These are phyloP conservation scores for Aphidius ervi DNA, from an alignment of 1,140 invertebrate genomes.

Conservation along the genomic window DNA sequence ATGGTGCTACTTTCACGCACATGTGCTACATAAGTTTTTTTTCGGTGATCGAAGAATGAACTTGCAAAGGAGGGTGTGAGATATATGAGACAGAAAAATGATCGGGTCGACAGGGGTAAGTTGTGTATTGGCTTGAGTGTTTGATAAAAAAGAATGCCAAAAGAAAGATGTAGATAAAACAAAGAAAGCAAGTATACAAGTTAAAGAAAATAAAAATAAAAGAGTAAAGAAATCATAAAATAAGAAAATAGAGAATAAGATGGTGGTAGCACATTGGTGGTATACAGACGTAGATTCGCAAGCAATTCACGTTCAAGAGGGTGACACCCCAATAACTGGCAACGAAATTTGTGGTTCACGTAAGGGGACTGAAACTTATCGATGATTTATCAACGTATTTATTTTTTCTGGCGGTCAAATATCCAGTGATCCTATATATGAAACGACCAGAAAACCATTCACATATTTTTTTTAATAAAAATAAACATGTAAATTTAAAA, in stretches of 20 bases:
- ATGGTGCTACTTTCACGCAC: no score
- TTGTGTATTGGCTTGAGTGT: no score
- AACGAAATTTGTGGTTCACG: conserved; percentile 39
- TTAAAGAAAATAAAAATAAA: conserved; percentile 18
- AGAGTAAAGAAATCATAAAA: conserved; percentile 28
- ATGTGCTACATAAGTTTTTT: no score
- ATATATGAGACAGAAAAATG: no score
- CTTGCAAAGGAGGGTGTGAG: no score
- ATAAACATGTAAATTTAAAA: no score
- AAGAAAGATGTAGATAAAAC: not conserved
- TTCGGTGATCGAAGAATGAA: no score
- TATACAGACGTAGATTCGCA: conserved; percentile 33
- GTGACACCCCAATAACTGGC: conserved; percentile 42
- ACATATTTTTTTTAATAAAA: no score
- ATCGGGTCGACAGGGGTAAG: no score
- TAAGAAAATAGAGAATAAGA: conserved; percentile 24
- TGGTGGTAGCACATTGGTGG: conserved; percentile 24
- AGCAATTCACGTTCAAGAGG: conserved; percentile 37
- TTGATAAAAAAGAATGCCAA: no score
- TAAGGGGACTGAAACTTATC: conserved; percentile 35
- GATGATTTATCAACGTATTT: conserved; percentile 40
- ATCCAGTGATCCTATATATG: no score
- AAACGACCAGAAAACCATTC: no score
- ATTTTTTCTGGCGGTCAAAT: conserved; percentile 25
- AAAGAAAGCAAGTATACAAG: conserved; percentile 18